These are phyloP conservation scores for Toxonevra muliebris DNA, from an alignment of 2,888 invertebrate genomes.

Conservation along the genomic window DNA sequence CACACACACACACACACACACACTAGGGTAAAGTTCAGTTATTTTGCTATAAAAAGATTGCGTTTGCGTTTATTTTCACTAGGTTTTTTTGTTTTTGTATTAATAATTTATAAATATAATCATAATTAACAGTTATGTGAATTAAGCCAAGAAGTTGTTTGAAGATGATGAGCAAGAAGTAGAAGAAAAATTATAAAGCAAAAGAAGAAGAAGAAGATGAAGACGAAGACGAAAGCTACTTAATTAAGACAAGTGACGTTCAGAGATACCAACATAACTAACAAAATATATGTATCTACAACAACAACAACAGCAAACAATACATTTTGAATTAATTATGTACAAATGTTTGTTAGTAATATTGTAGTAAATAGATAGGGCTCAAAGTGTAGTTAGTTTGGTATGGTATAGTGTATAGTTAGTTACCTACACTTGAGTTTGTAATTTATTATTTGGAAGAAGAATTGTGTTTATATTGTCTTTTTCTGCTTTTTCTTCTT, in stretches of 20 bases:
- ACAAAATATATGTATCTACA: too few relatives aligned
- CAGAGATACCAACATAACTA: not conserved
- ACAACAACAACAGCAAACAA: too few relatives aligned
- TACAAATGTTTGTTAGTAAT: too few relatives aligned
- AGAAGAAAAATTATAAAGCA: not conserved
- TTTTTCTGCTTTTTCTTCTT: not conserved
- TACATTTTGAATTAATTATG: too few relatives aligned
- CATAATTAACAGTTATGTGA: conserved; percentile 58
- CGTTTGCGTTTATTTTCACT: too few relatives aligned
- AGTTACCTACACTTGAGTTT: not conserved
- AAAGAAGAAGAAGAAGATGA: too few relatives aligned
- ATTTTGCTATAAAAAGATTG: too few relatives aligned
- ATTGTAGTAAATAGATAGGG: conserved; percentile 7
- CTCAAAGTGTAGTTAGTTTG: conserved; percentile 18
- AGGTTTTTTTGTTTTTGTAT: conserved; percentile 37
- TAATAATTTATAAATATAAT: conserved; percentile 58
- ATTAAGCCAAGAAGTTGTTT: conserved; percentile 41
- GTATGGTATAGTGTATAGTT: not conserved
- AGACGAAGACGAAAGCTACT: conserved; percentile 32
- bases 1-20: too few relatives aligned
- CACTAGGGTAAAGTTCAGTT: too few relatives aligned
- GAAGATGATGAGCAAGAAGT: too few relatives aligned
- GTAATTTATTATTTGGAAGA: too few relatives aligned
- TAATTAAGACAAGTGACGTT: conserved; percentile 25
- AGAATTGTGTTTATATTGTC: too few relatives aligned